phyloP scores from a whole-genome alignment of 2,888 invertebrate species.

The Pyralis farinalis region DNA sequence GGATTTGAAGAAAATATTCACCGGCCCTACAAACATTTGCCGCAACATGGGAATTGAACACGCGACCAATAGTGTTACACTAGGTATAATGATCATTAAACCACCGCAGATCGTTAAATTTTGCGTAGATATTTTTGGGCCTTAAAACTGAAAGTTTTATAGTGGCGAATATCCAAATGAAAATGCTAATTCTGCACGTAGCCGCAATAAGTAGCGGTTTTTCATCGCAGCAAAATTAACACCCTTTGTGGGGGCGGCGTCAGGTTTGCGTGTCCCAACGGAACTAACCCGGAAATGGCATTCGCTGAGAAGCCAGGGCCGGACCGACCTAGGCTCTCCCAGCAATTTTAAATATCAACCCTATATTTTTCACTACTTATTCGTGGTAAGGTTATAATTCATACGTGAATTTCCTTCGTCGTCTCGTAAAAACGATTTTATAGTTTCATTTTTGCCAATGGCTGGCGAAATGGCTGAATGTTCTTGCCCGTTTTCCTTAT shows the following conservation, averaged over 20 bases:
- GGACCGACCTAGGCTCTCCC: slow-evolving; percentile 26
- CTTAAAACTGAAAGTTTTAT: not conserved
- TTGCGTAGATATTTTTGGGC: not conserved
- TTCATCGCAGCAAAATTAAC: slow-evolving; percentile 59
- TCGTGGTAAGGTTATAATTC: slow-evolving; percentile 15
- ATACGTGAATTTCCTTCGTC: slow-evolving; percentile 12
- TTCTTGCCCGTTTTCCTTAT: not conserved
- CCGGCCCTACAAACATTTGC: too few relatives aligned
- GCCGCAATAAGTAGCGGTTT: slow-evolving; percentile 40
- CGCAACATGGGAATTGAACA: too few relatives aligned
- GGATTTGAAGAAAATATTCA: too few relatives aligned
- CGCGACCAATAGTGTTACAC: too few relatives aligned
- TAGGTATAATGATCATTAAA: too few relatives aligned
- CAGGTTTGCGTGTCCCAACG: slow-evolving; percentile 52
- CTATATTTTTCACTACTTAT: slow-evolving; percentile 28
- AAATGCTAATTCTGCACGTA: slow-evolving; percentile 44
- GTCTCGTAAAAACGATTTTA: slow-evolving; percentile 13
- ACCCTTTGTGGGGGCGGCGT: slow-evolving; percentile 41
- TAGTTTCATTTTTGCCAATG: not conserved
- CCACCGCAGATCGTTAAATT: not conserved
- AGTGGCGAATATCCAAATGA: not conserved
- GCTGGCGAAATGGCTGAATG: not conserved
- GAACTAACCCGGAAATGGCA: slow-evolving; percentile 61
- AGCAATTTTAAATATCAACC: slow-evolving; percentile 29
- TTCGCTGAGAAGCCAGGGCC: slow-evolving; percentile 41